These are phyloP conservation scores for Neodiprion fabricii DNA, from an alignment of 1,140 invertebrate genomes.

Conservation along the genomic window DNA sequence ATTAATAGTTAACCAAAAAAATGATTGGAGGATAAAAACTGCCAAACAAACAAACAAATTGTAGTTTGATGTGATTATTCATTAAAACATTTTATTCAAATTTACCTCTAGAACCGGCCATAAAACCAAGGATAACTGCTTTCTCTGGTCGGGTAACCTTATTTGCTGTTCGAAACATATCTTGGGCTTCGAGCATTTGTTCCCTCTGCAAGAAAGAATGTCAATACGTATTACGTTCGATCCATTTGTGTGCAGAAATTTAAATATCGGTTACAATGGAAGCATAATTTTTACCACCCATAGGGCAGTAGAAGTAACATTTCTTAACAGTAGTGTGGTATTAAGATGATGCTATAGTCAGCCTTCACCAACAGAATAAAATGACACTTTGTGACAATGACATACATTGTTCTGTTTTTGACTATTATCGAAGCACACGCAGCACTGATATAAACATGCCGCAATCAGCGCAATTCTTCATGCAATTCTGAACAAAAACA, in stretches of 20 bases:
- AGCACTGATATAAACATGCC: too few species aligned
- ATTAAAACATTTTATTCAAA: conserved; percentile 20
- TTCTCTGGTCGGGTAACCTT: conserved; percentile 95
- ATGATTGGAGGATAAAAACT: conserved; percentile 5
- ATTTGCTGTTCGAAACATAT: conserved; percentile 96
- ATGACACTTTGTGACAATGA: too few species aligned
- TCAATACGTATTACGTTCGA: conserved; percentile 27
- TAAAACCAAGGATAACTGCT: conserved; percentile 96
- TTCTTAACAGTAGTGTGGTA: conserved; percentile 17
- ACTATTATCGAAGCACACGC: too few species aligned
- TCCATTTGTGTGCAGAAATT: too few species aligned
- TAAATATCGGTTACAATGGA: too few species aligned
- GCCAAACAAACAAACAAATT: background rate
- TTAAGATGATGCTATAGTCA: conserved; percentile 2
- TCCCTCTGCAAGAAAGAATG: conserved; percentile 73
- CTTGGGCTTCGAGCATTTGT: conserved; percentile 96
- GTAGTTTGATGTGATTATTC: background rate
- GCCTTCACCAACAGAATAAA: too few species aligned
- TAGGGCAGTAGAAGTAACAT: conserved; percentile 19
- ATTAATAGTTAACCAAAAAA: background rate
- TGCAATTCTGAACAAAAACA: too few species aligned
- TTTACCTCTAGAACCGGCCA: conserved; percentile 92
- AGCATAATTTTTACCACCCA: background rate
- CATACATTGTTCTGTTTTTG: too few species aligned
- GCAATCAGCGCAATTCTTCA: too few species aligned